phyloP scores from a whole-genome alignment of 2,888 invertebrate genomes.

The Apantesis nais region DNA sequence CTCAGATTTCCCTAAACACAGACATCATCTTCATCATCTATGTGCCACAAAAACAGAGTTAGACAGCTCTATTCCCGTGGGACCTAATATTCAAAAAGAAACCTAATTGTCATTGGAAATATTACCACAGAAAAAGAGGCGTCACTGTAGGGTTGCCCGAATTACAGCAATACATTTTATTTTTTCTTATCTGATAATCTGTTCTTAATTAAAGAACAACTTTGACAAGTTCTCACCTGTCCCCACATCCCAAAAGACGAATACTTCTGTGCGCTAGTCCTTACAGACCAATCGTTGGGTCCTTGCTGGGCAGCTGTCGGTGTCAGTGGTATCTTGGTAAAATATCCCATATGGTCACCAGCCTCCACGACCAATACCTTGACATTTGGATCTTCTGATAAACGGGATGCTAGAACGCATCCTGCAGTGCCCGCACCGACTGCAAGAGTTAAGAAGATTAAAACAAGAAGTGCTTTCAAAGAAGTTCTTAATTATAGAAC shows the following conservation, averaged over 20 bases:
- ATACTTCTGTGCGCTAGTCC: conserved; percentile 87
- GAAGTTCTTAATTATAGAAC: no score
- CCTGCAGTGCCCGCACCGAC: conserved; percentile 91
- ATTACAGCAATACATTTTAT: no score
- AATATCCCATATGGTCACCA: conserved; percentile 88
- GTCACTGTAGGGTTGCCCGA: no score
- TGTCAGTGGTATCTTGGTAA: conserved; percentile 88
- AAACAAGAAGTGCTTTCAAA: no score
- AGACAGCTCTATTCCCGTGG: no score
- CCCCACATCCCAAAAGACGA: conserved; percentile 88
- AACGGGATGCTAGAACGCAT: conserved; percentile 88
- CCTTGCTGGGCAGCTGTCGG: conserved; percentile 89
- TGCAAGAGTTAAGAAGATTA: conserved; percentile 53
- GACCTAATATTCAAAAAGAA: no score
- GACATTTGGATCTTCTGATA: conserved; percentile 84
- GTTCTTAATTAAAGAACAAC: background rate
- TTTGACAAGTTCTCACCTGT: conserved; percentile 70
- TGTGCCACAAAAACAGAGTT: no score
- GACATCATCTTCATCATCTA: no score
- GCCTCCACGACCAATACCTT: conserved; percentile 89
- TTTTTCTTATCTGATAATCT: background rate
- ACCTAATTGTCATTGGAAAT: no score
- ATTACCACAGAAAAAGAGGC: no score
- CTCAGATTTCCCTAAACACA: no score
- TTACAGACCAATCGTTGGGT: conserved; percentile 89